Evolutionary conservation across 2,113 vertebrate genomes (phyloP).

Genomic region (Siniperca chuatsi): DNA sequence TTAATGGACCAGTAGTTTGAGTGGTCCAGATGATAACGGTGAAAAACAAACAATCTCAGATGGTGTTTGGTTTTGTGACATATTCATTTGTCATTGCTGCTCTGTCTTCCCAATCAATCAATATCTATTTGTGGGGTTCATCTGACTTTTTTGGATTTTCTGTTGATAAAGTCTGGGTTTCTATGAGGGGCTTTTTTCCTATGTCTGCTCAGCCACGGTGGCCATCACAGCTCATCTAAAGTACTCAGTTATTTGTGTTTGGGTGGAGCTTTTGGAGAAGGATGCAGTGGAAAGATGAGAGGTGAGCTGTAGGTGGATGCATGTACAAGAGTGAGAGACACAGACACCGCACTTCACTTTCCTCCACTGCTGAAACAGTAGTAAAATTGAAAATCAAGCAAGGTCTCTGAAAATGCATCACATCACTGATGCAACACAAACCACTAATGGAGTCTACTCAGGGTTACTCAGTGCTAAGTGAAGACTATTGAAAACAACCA

Average conservation of each 20-base stretch:
- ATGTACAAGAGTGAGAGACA: not conserved
- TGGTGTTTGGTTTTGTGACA: not conserved
- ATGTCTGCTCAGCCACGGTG: not conserved
- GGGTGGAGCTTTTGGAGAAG: not conserved
- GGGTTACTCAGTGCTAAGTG: slow-evolving; percentile 43
- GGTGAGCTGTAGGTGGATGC: not conserved
- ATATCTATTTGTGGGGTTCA: not conserved
- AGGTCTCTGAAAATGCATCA: slow-evolving; percentile 17
- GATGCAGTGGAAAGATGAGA: not conserved
- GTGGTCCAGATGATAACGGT: not conserved
- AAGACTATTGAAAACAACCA: slow-evolving; percentile 43
- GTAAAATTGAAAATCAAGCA: slow-evolving; percentile 27
- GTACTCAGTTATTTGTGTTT: not conserved
- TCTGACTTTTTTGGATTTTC: not conserved
- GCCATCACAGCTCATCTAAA: not conserved
- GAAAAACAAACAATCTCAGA: not conserved
- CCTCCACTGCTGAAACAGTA: not conserved
- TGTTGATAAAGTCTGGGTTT: not conserved
- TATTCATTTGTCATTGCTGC: not conserved
- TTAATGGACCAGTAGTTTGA: not conserved
- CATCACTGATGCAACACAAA: slow-evolving; percentile 36
- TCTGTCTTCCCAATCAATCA: not conserved
- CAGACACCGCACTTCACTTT: not conserved
- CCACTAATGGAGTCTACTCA: slow-evolving; percentile 59
- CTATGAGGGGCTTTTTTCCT: not conserved